Percentiles rank a stretch among this genome's conserved stretches.
These are phyloP conservation scores for Diacarnus erythraeanus DNA, from an alignment of 37 sponge, comb jelly and placozoan genomes.

Conservation along the genomic window DNA sequence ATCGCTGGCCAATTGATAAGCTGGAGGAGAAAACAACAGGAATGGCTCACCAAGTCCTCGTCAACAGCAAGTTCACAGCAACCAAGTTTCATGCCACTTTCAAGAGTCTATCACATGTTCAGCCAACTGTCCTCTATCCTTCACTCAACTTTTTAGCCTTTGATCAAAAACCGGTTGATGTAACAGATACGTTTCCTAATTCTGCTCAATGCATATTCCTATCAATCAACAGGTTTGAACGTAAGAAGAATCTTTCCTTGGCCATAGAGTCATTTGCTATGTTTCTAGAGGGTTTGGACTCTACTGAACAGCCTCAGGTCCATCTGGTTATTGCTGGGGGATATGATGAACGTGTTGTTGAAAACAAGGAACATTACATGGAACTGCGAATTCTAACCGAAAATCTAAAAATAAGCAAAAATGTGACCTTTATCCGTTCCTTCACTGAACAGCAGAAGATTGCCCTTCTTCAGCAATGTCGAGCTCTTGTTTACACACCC, in stretches of 20 bases:
- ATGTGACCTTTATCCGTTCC: conserved; percentile 87
- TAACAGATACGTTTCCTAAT: conserved; percentile 31
- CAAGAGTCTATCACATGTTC: conserved; percentile 19
- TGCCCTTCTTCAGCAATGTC: conserved; percentile 59
- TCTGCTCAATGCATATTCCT: conserved; percentile 63
- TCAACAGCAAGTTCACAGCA: conserved; percentile 90
- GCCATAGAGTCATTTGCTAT: conserved; percentile 71
- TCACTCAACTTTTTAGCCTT: conserved; percentile 83
- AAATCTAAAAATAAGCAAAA: conserved; percentile 40
- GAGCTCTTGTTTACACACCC: conserved; percentile 91
- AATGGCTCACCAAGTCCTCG: conserved; percentile 77
- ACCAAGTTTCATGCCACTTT: conserved; percentile 69
- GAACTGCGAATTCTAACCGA: conserved; percentile 67
- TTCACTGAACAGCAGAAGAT: conserved; percentile 79
- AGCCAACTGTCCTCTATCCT: conserved; percentile 81
- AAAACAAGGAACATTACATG: conserved; percentile 88
- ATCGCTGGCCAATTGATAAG: conserved; percentile 86
- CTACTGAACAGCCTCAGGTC: conserved; percentile 34
- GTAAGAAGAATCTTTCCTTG: conserved; percentile 95
- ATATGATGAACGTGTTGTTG: conserved; percentile 91
- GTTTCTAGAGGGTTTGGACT: conserved; percentile 26
- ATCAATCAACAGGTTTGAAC: conserved; percentile 92
- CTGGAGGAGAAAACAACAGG: conserved; percentile 91
- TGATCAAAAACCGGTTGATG: conserved; percentile 31
- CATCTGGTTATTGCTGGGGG: conserved; percentile 95